Conservation (phyloP, 1,140 invertebrate genomes). For the Drosophila rufa region DNA sequence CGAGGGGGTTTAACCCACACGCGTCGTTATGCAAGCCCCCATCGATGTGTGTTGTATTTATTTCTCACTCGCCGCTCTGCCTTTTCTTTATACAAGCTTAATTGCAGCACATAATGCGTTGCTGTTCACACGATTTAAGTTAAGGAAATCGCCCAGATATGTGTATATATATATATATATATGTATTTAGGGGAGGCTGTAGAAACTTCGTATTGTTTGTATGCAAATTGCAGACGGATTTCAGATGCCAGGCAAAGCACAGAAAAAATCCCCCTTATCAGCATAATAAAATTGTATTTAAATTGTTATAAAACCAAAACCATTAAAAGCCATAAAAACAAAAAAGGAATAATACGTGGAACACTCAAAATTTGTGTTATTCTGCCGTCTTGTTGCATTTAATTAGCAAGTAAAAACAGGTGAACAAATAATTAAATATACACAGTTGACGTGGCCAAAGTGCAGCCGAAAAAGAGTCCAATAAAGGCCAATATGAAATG, state of each 20-base stretch:
- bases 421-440: constrained; percentile 1
- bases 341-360: constrained; percentile 15
- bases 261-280: constrained; percentile 57
- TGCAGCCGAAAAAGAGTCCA: neutral
- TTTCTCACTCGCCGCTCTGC: constrained; percentile 2
- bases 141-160: constrained; percentile 19
- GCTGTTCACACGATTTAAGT: constrained; percentile 48
- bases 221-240: constrained; percentile 59
- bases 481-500: neutral
- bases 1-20: constrained; percentile 26
- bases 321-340: constrained; percentile 15
- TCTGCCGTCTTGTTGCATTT: constrained; percentile 7
- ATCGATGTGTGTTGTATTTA: constrained; percentile 34
- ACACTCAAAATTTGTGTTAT: constrained; percentile 10
- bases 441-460: neutral
- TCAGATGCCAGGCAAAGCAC: too few relatives aligned
- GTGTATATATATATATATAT: neutral
- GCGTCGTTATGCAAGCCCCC: constrained; percentile 60
- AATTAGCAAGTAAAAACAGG: constrained; percentile 1
- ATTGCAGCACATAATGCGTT: constrained; percentile 52
- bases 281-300: constrained; percentile 58
- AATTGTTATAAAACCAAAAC: constrained; percentile 44
- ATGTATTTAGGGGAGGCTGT: neutral
- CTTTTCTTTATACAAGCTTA: constrained; percentile 26
- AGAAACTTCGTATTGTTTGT: constrained; percentile 59